A percentile compares a stretch with the other conserved stretches of the same genome.
Evolutionary conservation across 2,888 invertebrate genomes (phyloP).

Genomic region (Steromphala cineraria): DNA sequence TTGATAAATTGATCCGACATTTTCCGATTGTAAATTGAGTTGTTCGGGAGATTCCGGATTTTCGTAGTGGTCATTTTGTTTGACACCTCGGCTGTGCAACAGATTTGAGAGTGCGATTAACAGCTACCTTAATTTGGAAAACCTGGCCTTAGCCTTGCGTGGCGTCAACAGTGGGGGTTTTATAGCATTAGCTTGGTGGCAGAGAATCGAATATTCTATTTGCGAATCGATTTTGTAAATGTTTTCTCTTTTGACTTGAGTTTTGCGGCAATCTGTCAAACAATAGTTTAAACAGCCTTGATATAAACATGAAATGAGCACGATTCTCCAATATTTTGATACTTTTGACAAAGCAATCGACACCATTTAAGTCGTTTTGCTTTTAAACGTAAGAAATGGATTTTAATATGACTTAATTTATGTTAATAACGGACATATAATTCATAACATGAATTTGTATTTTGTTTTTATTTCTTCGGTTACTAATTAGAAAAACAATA

Average conservation of each 20-base stretch:
- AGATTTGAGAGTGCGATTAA: slow-evolving; percentile 2
- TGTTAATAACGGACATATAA: too few species aligned
- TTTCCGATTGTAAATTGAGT: not conserved
- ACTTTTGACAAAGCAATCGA: not conserved
- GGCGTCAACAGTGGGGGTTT: not conserved
- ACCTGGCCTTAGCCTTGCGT: not conserved
- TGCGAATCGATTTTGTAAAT: slow-evolving; percentile 23
- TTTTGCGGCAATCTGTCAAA: slow-evolving; percentile 11
- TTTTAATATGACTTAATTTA: too few species aligned
- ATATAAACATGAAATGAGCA: slow-evolving; percentile 10
- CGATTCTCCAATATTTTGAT: slow-evolving; percentile 12
- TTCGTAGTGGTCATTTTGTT: not conserved
- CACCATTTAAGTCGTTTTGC: too few species aligned
- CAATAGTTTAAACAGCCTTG: slow-evolving; percentile 7
- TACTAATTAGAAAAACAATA: too few species aligned
- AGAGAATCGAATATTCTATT: not conserved
- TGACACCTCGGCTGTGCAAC: not conserved
- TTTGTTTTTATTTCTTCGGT: too few species aligned
- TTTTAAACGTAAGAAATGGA: too few species aligned
- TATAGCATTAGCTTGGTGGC: not conserved
- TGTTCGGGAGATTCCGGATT: slow-evolving; percentile 2
- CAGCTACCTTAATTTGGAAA: not conserved
- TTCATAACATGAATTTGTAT: too few species aligned
- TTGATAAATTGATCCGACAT: not conserved
- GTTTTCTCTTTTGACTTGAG: slow-evolving; percentile 6